Evolutionary conservation across 2,797 vertebrate genomes (phyloP), one percentile per base, ranked within the genome.

Genomic region (Peromyscus aztecus): DNA sequence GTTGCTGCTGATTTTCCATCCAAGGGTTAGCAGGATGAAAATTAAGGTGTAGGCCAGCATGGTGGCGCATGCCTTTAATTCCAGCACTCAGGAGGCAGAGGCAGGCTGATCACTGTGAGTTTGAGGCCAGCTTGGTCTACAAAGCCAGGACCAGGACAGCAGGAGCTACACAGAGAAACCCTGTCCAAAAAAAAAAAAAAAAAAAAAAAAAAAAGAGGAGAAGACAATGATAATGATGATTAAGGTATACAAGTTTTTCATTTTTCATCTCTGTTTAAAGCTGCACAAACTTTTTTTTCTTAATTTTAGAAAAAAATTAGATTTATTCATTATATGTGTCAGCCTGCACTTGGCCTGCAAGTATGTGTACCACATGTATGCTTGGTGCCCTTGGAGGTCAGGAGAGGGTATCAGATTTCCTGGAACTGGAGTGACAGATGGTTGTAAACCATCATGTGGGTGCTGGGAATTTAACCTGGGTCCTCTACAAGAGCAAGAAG

Each of bases 211-310:
- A 11, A 71, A n/a, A 69, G 3, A 37, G 8, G 19, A 71, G 11
- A 31, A 13, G 8, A 73, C 2, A 12, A 52, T 52, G 52, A 52
- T 52, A 52, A 52, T 52, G 52, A 52, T 2, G 52, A 14, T 37
- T 40, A 73, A 40, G 9, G 21, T 73, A 23, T 37, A 73, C 40
- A n/a, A 73, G 19, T 23, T 73, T 73, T 73, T 21, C 19, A 73
- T 40, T 73, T 73, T 87, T 57, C 77, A 52, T 29, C 46, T 94
- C 71, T 40, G 40, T 77, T 96, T 81, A 95, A 94, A 95, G 21
- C 57, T 75, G 78, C 29, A 94, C 82, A 67, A 96, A 73, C 24
- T 55, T 73, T 40, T 73, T 23, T 23, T 3, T 1, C 14, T 69
- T 24, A 73, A 73, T 73, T 73, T 37, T 71, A 37, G n/a, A 73